A percentile compares a stretch with the other conserved stretches of the same genome.
Conservation (phyloP, 2,888 invertebrate species). For the Brenthis ino region DNA sequence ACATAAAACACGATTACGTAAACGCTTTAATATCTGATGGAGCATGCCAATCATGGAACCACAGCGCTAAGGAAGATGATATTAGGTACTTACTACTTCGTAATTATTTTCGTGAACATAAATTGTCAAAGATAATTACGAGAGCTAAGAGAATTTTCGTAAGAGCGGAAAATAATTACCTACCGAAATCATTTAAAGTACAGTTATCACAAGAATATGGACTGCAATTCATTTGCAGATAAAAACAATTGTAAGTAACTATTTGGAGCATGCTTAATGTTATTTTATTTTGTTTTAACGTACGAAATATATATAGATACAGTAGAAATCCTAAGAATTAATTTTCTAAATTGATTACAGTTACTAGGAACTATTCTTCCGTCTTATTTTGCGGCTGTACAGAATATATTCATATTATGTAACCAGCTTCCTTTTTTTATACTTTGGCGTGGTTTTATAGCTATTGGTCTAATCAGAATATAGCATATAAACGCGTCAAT, state of each 20-base stretch:
- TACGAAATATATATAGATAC: no score
- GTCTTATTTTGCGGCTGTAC: no score
- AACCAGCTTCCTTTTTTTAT: no score
- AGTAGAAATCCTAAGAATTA: no score
- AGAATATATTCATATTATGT: no score
- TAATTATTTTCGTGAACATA: constrained; percentile 39
- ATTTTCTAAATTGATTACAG: no score
- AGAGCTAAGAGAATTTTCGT: constrained; percentile 31
- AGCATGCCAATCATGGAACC: constrained; percentile 35
- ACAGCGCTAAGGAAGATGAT: constrained; percentile 33
- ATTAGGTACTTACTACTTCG: constrained; percentile 23
- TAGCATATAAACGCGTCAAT: neutral
- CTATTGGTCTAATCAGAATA: neutral
- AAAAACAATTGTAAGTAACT: neutral
- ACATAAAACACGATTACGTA: constrained; percentile 2
- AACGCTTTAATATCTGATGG: constrained; percentile 31
- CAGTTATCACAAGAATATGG: constrained; percentile 11
- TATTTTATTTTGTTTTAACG: neutral
- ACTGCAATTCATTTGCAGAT: neutral
- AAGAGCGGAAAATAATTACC: constrained; percentile 24
- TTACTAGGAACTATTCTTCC: no score
- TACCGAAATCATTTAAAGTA: constrained; percentile 22
- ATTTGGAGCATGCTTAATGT: neutral
- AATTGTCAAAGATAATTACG: constrained; percentile 39
- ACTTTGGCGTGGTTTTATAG: no score